Evolutionary conservation across 2,797 vertebrate genomes (phyloP).

Genomic region (Argyrosomus regius): DNA sequence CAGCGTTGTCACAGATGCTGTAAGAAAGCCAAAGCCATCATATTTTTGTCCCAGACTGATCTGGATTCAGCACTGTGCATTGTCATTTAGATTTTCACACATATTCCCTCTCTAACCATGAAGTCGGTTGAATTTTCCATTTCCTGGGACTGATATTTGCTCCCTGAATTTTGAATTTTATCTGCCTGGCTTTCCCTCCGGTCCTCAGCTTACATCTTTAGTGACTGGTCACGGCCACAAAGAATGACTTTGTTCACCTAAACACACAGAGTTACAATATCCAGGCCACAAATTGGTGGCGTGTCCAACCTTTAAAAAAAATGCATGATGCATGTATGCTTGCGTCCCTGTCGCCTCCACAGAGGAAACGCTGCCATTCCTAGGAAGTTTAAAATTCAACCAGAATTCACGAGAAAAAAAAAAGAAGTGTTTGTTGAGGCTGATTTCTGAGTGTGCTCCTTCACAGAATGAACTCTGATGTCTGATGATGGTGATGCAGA

Average conservation of each 20-base stretch:
- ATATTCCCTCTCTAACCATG: conserved; percentile 12
- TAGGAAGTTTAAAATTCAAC: conserved; percentile 31
- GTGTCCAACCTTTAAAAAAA: conserved; percentile 5
- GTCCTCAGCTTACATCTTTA: conserved; percentile 31
- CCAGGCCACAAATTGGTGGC: conserved; percentile 22
- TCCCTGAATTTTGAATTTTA: conserved; percentile 37
- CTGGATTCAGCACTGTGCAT: conserved; percentile 49
- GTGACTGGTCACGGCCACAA: conserved; percentile 20
- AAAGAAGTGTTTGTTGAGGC: not conserved
- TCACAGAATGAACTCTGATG: conserved; percentile 47
- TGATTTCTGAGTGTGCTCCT: conserved; percentile 50
- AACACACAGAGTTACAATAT: conserved; percentile 10
- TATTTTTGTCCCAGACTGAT: conserved; percentile 36
- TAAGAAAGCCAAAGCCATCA: conserved; percentile 58
- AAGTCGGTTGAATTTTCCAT: conserved; percentile 31
- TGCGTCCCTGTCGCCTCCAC: conserved; percentile 23
- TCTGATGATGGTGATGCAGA: conserved; percentile 45
- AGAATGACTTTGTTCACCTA: conserved; percentile 4
- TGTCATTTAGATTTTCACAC: conserved; percentile 16
- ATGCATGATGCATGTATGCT: conserved; percentile 43
- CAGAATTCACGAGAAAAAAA: not conserved
- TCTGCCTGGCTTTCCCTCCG: conserved; percentile 27
- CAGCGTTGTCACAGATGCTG: conserved; percentile 28
- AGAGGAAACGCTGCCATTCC: conserved; percentile 37
- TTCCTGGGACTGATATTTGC: conserved; percentile 31